Evolutionary conservation across 2,113 vertebrate genomes (phyloP), one percentile per base, ranked within the genome.

Genomic region (Carassius auratus): DNA sequence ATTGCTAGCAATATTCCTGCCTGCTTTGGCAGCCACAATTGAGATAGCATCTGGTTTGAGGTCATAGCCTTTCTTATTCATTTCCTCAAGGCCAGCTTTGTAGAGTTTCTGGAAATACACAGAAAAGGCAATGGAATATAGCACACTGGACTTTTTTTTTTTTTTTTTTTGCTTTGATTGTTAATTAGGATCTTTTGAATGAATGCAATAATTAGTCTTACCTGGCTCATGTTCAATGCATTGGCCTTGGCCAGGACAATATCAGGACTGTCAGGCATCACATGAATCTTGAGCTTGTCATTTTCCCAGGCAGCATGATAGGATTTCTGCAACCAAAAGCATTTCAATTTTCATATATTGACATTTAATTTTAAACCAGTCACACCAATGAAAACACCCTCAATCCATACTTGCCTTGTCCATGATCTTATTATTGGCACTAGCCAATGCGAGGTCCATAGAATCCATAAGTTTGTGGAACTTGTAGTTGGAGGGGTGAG

Each of bases 271-370:
- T 99, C 98, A 69, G 98, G 95, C 93, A 95, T 99, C 77, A 99
- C 89, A 74, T 99, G 97, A 82, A 97, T 50, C 64, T 94, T 96
- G 64, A 93, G 93, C 87, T 99, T 99, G 85, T 98, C 97, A 59
- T 96, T 96, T 12, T 99, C 95, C 98, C 98, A 99, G 2, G 95
- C 96, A 90, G 96, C 88, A 87, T 95, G 97, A 88, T 99, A 99
- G 59, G 96, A 95, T 93, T 95, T 78, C 95, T 96, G 88, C 50
- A 85, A 85, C 84, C 12, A 38, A 87, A 91, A 10, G 89, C 4
- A 86, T 21, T 52, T 84, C 10, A 55, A 73, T 15, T 4, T 83
- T 83, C 23, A 30, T 26, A 7, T 2, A 48, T 6, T 50, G 62
- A 50, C 30, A 48, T 38, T 12, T 48, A 1, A 14, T 57, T 45